phyloP scores from a whole-genome alignment of 2,888 invertebrate species.

The Synergus laeviventris region DNA sequence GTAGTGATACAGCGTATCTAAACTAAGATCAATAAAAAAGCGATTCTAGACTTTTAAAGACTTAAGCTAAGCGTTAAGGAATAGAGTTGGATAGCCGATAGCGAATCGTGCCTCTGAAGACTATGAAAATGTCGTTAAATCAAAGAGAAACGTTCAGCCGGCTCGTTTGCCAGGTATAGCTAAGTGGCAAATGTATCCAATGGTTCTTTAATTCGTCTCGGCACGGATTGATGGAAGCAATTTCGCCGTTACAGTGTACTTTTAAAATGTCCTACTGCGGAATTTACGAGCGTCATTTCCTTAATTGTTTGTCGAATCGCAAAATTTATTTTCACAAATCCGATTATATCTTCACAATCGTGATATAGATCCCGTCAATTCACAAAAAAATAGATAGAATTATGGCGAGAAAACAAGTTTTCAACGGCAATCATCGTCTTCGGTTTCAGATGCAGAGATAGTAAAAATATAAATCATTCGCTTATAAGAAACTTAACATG shows the following conservation, averaged over 20 bases:
- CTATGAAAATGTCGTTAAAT: constrained; percentile 61
- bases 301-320: constrained; percentile 65
- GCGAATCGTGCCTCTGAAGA: constrained; percentile 26
- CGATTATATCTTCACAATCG: not conserved
- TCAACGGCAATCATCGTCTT: not conserved
- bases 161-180: constrained; percentile 43
- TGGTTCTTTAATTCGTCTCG: constrained; percentile 69
- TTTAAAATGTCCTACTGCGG: constrained; percentile 61
- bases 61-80: constrained; percentile 30
- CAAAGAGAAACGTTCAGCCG: constrained; percentile 42
- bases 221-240: constrained; percentile 71
- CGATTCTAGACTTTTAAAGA: constrained; percentile 26
- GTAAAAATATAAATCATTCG: not conserved
- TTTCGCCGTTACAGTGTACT: constrained; percentile 63
- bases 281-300: constrained; percentile 71
- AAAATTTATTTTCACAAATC: constrained; percentile 63
- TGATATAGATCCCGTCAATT: not conserved
- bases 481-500: not conserved
- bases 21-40: constrained; percentile 26
- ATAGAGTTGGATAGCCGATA: constrained; percentile 25
- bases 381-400: not conserved
- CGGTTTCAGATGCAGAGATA: not conserved
- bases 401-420: not conserved
- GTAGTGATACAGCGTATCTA: constrained; percentile 7
- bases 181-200: constrained; percentile 51